Evolutionary conservation across 2,888 invertebrate species (phyloP), one percentile per base, ranked within the genome.

Genomic region (Cynaeus angustus): DNA sequence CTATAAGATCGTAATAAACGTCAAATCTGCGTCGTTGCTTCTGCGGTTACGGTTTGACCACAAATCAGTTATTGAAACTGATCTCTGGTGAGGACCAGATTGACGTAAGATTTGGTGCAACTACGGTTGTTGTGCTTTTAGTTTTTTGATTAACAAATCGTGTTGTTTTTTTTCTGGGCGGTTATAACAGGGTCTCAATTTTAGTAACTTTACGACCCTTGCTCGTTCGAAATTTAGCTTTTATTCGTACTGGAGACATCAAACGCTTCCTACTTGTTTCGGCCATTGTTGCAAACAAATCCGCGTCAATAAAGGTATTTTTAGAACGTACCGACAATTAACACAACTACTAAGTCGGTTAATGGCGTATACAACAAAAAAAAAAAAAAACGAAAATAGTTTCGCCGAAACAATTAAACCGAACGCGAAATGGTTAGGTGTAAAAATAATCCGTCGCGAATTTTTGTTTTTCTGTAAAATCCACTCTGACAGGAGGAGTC

Each of bases 271-370:
- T 62, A 62, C 48, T 48, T 28, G 30, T 4, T 21, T 21, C 21
- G 4, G 21, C 26, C 50, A 45, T 66, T 66, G 55, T 66, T 66
- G 66, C 55, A 66, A 56, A 56, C 55, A 56, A 66, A 66, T 46
- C 55, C 33, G 16, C 46, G 28, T 13, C 66, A 12, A 66, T 66
- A 66, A 66, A 66, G 10, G 33, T 66, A 66, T 66, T 66, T 66
- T 66, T 66, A 58, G 58, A 10, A 12, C 28, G 13, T 16, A 58
- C 58, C 66, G 66, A 56, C 66, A 66, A 66, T 66, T 66, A 66
- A 66, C 58, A 28, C 58, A 16, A 58, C 66, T 66, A 56, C 58
- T 50, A 66, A 66, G 66, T 66, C 66, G 66, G 66, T 66, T 66
- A 66, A 55, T 66, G 43, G 58, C 66, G 66, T 66, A 58, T 41